These are phyloP conservation scores for Drosophila monieri DNA, from an alignment of 2,888 invertebrate species.

Conservation along the genomic window DNA sequence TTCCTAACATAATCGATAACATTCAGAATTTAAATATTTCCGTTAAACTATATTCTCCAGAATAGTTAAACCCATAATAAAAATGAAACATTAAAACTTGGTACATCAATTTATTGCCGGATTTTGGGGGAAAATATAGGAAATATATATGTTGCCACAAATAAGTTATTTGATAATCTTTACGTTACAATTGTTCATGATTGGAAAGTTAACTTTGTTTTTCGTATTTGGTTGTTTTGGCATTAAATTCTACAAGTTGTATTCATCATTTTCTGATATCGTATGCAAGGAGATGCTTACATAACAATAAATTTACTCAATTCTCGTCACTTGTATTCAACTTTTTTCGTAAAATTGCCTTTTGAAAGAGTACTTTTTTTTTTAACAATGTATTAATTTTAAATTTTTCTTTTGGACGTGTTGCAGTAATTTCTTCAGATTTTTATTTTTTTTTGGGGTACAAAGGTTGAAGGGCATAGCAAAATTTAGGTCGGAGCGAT, in stretches of 20 bases:
- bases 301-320: constrained; percentile 20
- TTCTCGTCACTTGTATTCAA: not conserved
- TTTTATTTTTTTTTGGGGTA: constrained; percentile 55
- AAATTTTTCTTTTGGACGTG: constrained; percentile 17
- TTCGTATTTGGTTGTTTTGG: constrained; percentile 20
- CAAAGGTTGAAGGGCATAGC: constrained; percentile 47
- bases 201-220: constrained; percentile 22
- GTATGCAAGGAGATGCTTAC: constrained; percentile 16
- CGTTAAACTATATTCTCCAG: not conserved
- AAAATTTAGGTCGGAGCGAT: constrained; percentile 21
- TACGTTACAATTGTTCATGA: constrained; percentile 38
- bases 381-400: not conserved
- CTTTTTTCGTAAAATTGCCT: constrained; percentile 1
- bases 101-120: constrained; percentile 61
- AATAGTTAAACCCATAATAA: not conserved
- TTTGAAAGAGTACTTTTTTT: not conserved
- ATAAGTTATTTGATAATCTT: constrained; percentile 25
- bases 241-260: constrained; percentile 25
- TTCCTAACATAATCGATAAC: not conserved
- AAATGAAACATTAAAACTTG: constrained; percentile 23
- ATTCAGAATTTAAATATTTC: not conserved
- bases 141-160: constrained; percentile 30
- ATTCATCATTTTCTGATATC: constrained; percentile 27
- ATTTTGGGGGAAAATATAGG: constrained; percentile 46
- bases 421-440: constrained; percentile 59